phyloP scores from a whole-genome alignment of 1,140 invertebrate species.

The Papilio machaon region DNA sequence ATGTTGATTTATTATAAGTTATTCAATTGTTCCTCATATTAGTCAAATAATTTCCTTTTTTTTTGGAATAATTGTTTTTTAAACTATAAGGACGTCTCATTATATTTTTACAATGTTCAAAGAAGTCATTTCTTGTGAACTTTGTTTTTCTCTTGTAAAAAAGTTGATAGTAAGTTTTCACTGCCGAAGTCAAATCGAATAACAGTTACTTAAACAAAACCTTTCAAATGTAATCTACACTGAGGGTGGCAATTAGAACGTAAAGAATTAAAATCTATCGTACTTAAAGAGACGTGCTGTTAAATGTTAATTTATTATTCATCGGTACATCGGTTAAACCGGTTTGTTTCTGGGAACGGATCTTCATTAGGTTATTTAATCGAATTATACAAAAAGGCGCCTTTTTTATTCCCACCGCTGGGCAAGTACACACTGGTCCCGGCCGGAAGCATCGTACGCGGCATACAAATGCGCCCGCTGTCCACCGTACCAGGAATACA shows the following conservation, averaged over 20 bases:
- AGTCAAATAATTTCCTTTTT: neutral
- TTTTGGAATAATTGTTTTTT: neutral
- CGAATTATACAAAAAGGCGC: slow-evolving; percentile 22
- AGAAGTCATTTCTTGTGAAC: neutral
- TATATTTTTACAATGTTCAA: neutral
- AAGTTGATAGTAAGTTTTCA: neutral
- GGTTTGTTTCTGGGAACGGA: neutral
- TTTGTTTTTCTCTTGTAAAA: neutral
- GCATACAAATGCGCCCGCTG: slow-evolving; percentile 30
- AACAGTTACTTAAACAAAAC: neutral
- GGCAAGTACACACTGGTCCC: neutral
- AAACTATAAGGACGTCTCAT: no score
- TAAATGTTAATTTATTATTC: neutral
- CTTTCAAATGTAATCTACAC: neutral
- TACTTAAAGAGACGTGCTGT: neutral
- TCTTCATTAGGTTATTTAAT: slow-evolving; percentile 7
- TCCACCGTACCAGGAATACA: slow-evolving; percentile 47
- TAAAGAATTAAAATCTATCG: neutral
- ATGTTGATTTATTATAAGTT: slow-evolving; percentile 14
- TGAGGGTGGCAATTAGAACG: no score
- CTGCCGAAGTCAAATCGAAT: neutral
- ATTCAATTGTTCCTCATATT: neutral
- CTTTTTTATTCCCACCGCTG: slow-evolving; percentile 14
- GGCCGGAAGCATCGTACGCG: slow-evolving; percentile 2
- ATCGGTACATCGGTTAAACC: neutral